Conservation (phyloP, 2,888 invertebrate genomes). For the Pocota personata region DNA sequence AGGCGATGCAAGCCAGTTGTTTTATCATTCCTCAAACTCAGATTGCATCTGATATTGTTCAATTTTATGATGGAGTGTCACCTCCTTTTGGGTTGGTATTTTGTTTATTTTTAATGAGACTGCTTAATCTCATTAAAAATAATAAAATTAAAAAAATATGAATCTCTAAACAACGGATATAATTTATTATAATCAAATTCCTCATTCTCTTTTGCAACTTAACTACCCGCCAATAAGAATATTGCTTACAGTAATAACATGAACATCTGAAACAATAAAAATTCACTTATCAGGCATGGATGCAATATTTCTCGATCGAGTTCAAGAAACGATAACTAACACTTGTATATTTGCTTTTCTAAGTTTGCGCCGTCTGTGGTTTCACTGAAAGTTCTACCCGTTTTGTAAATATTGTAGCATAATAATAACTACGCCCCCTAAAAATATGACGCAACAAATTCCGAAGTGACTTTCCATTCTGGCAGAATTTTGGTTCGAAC, state of each 20-base stretch:
- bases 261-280: not conserved
- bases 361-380: not conserved
- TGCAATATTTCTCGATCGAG: not conserved
- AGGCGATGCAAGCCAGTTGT: not conserved
- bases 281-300: not conserved
- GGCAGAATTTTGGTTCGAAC: too few relatives aligned
- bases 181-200: not conserved
- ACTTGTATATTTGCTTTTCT: not conserved
- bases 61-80: too few relatives aligned
- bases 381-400: not conserved
- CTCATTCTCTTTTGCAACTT: not conserved
- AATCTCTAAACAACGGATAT: not conserved
- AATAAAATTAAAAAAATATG: not conserved
- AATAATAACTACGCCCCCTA: too few relatives aligned
- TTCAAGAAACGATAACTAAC: constrained; percentile 27
- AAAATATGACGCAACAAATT: too few relatives aligned
- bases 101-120: too few relatives aligned
- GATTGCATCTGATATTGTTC: too few relatives aligned
- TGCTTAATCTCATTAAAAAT: not conserved
- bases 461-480: too few relatives aligned
- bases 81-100: too few relatives aligned
- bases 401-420: not conserved
- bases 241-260: not conserved
- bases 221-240: not conserved
- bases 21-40: not conserved